Evolutionary conservation across 2,113 vertebrate genomes (phyloP).

Genomic region (Gracilinanus agilis): DNA sequence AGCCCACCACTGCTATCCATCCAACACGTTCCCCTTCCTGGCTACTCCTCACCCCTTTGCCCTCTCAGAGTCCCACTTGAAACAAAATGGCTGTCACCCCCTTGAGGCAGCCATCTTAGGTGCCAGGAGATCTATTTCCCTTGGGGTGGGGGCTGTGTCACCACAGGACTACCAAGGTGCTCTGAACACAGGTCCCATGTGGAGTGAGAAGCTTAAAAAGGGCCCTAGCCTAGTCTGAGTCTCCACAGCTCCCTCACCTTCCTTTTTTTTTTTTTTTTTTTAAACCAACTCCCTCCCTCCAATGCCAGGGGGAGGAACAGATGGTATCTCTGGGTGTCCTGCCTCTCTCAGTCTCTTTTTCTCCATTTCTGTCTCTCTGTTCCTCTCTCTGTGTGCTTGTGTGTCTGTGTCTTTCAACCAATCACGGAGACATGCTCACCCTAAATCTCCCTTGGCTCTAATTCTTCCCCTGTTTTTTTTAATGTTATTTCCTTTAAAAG

Average conservation of each 20-base stretch:
- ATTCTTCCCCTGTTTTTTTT: conserved; percentile 61
- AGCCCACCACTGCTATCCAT: neutral
- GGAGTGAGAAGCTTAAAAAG: conserved; percentile 44
- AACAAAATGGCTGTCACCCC: conserved; percentile 78
- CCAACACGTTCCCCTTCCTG: neutral
- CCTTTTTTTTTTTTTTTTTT: neutral
- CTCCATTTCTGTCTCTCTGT: conserved; percentile 72
- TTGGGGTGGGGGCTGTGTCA: conserved; percentile 71
- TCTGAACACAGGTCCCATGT: conserved; percentile 34
- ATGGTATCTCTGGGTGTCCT: conserved; percentile 79
- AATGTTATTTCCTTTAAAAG: conserved; percentile 78
- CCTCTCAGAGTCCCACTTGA: conserved; percentile 20
- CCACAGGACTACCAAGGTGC: conserved; percentile 72
- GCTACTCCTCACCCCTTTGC: conserved; percentile 27
- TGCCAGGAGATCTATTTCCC: conserved; percentile 75
- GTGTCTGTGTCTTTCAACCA: conserved; percentile 60
- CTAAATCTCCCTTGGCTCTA: conserved; percentile 78
- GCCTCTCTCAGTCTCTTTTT: conserved; percentile 79
- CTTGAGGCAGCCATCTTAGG: conserved; percentile 79
- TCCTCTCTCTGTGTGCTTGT: conserved; percentile 46
- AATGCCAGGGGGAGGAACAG: conserved; percentile 77
- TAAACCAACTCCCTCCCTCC: conserved; percentile 74
- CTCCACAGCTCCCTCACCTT: conserved; percentile 21
- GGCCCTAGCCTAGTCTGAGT: conserved; percentile 29
- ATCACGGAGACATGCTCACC: conserved; percentile 67